phyloP scores from a whole-genome alignment of 2,797 vertebrate species.

The Distichodus sexfasciatus region DNA sequence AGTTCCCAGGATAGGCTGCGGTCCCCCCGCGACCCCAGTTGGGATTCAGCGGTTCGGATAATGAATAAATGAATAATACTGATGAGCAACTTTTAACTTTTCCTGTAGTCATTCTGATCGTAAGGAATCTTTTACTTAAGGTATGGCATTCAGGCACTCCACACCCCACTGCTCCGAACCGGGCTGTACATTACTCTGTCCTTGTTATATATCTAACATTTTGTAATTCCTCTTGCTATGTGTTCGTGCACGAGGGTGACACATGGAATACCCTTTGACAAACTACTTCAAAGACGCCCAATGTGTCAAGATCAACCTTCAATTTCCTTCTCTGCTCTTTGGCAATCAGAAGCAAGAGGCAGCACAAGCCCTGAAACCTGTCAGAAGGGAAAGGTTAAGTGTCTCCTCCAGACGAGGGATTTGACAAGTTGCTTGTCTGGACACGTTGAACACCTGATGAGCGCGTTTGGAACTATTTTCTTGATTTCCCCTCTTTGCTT shows the following conservation, averaged over 20 bases:
- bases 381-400: conserved; percentile 50
- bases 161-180: too few relatives aligned
- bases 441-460: conserved; percentile 41
- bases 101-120: too few relatives aligned
- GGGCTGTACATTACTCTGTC: too few relatives aligned
- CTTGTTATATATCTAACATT: not conserved
- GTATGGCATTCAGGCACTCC: too few relatives aligned
- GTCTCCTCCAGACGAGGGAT: conserved; percentile 42
- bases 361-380: conserved; percentile 22
- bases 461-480: conserved; percentile 33
- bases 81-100: too few relatives aligned
- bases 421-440: conserved; percentile 46
- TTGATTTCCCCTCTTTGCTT: conserved; percentile 11
- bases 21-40: too few relatives aligned
- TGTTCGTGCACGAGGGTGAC: conserved; percentile 13
- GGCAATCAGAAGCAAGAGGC: conserved; percentile 33
- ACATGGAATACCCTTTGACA: conserved; percentile 30
- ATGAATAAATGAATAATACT: too few relatives aligned
- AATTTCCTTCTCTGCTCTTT: conserved; percentile 41
- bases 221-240: conserved; percentile 10
- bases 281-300: conserved; percentile 27
- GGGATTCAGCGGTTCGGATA: too few relatives aligned
- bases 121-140: too few relatives aligned
- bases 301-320: conserved; percentile 39
- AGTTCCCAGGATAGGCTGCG: too few relatives aligned